Evolutionary conservation across 2,888 invertebrate genomes (phyloP), one percentile per base, ranked within the genome.

Genomic region (Leistus spinibarbis): DNA sequence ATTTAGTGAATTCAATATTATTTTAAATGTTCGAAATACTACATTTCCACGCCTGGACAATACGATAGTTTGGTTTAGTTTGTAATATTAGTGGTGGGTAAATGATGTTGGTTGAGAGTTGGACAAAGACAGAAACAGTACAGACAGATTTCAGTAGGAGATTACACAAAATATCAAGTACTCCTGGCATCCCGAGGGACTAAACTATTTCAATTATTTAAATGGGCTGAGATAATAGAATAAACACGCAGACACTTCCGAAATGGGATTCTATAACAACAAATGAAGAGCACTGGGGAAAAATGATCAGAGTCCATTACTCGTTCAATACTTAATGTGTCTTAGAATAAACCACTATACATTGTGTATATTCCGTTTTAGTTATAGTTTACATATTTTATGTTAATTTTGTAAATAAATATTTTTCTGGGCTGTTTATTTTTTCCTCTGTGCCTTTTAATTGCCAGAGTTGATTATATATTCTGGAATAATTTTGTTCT

Each of bases 121-220:
- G 13, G 40, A 40, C 40, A 40, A 7, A 7, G 40, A 40, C 13
- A 40, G 40, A 40, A 10, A 60, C 20, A 60, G 40, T 40, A n/a
- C n/a, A 19, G 13, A 71, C 71, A 66, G 72, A 72, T 72, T 72
- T 65, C 56, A 65, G 72, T 65, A 66, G 66, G 54, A 65, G 72
- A 66, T 72, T 72, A 72, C 57, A 72, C 53, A 66, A 66, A 72
- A 72, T 72, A 66, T 64, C 71, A 66, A 72, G 72, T 72, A 72
- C 62, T 66, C 66, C 57, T 64, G 66, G 40, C 66, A 72, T 65
- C 66, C 66, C 72, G 7, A 56, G 20, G 72, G 72, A 65, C 72
- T 53, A 65, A 72, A 72, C 72, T 72, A 72, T 72, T 72, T 72
- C 72, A 72, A 72, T 72, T 72, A 72, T 72, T 72, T 72, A 72